These are phyloP conservation scores for Mamestra configurata DNA, from an alignment of 1,140 invertebrate genomes.

Conservation along the genomic window DNA sequence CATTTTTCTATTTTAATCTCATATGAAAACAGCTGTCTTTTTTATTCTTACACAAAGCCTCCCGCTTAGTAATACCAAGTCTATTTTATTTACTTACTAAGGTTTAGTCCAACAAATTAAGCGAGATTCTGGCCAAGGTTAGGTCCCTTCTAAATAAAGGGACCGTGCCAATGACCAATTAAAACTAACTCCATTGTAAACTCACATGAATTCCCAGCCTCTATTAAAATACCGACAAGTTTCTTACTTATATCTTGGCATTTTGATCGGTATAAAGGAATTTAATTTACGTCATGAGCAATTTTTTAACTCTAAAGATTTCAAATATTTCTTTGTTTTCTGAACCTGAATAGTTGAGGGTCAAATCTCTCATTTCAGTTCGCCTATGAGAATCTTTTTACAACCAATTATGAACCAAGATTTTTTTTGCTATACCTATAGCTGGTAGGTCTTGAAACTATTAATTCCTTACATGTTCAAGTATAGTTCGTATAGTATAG, in stretches of 20 bases:
- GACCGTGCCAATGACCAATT: background rate
- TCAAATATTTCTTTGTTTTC: background rate
- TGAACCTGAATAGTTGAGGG: background rate
- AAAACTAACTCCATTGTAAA: conserved; percentile 2
- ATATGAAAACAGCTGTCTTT: too few relatives aligned
- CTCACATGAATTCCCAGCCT: background rate
- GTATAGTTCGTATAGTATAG: too few relatives aligned
- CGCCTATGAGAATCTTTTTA: background rate
- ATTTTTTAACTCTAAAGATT: background rate
- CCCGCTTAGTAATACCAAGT: background rate
- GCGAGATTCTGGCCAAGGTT: conserved; percentile 1
- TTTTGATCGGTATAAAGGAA: background rate
- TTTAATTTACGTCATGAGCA: background rate
- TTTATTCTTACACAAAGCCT: background rate
- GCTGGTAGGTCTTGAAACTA: too few relatives aligned
- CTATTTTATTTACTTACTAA: conserved; percentile 6
- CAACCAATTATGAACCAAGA: too few relatives aligned
- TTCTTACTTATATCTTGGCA: conserved; percentile 15
- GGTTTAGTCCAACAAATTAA: conserved; percentile 1
- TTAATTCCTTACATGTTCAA: too few relatives aligned
- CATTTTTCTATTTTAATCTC: too few relatives aligned
- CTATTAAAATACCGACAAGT: conserved; percentile 26
- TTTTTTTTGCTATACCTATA: too few relatives aligned
- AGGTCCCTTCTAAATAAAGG: conserved; percentile 27
- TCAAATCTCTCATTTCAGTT: background rate